Base-by-base conservation (phyloP, 2,888 invertebrate genomes). In the Macrosoma leucophasiata region DNA sequence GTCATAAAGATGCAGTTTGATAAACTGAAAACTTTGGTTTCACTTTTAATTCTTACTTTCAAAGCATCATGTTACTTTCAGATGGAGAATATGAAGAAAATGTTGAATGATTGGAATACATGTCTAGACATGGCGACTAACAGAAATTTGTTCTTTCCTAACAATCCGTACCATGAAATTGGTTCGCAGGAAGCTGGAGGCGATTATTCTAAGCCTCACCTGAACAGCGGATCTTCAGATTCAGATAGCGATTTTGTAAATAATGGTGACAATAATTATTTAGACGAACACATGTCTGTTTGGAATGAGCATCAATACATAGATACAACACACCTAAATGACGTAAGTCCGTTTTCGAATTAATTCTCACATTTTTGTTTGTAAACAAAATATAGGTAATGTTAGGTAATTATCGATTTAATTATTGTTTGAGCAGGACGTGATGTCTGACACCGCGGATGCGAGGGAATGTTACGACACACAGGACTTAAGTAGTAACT, bases 21-120 rank as follows among this genome's bases (percentile, higher is more conserved):
- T 11, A 12, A 12, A 12, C 7, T 1, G 19, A 5, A 7, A 18
- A 6, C 13, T 18, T 17, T 9, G 21, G 9, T 12, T 8, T 20
- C 12, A n/a, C 6, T 4, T 12, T 22, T 11, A 9, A 11, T 17
- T 5, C n/a, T 4, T 4, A 13, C 9, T 28, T n/a, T n/a, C n/a
- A n/a, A n/a, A n/a, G n/a, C n/a, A n/a, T 8, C 10, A 8, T 11
- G 1, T 19, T 40, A 27, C 13, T 64, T 62, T 24, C 49, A 82
- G 81, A 74, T 73, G 63, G 76, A 77, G 34, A 64, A 43, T 36
- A 68, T 75, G 31, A 77, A 73, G 43, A 71, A 68, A 30, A 48
- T 75, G 4, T 46, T 84, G 32, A 73, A 78, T 41, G 72, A 75
- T 33, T 82, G 82, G 81, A 77, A 82, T 43, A 70, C 72, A 36